phyloP scores from a whole-genome alignment of 1,140 invertebrate genomes.

The Philaenus spumarius region DNA sequence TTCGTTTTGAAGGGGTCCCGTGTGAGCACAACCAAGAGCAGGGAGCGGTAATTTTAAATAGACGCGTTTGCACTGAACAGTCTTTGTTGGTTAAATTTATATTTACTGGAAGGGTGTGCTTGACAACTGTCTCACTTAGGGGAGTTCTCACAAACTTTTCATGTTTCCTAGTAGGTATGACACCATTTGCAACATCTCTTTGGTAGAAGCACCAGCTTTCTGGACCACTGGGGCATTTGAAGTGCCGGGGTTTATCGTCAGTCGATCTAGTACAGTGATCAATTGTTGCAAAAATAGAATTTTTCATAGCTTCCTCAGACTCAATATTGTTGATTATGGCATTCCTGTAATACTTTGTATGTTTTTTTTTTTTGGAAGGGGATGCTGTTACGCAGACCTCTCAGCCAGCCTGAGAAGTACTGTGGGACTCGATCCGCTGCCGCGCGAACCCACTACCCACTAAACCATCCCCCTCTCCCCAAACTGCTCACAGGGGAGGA shows the following conservation, averaged over 20 bases:
- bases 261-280: constrained; percentile 23
- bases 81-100: background rate
- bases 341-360: no score
- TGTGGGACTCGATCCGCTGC: no score
- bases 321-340: constrained; percentile 10
- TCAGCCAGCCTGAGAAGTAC: no score
- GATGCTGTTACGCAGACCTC: no score
- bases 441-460: no score
- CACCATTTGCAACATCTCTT: background rate
- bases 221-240: constrained; percentile 15
- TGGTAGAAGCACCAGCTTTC: constrained; percentile 23
- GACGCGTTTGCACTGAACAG: no score
- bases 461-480: no score
- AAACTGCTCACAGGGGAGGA: no score
- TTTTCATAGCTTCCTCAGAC: constrained; percentile 14
- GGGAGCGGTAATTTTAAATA: no score
- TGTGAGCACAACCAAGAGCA: no score
- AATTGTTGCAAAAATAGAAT: constrained; percentile 19
- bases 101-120: background rate
- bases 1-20: no score
- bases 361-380: no score
- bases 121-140: background rate
- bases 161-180: background rate
- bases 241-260: constrained; percentile 21
- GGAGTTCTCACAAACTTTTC: background rate